phyloP scores from a whole-genome alignment of 2,888 invertebrate species.

The Tuta absoluta region DNA sequence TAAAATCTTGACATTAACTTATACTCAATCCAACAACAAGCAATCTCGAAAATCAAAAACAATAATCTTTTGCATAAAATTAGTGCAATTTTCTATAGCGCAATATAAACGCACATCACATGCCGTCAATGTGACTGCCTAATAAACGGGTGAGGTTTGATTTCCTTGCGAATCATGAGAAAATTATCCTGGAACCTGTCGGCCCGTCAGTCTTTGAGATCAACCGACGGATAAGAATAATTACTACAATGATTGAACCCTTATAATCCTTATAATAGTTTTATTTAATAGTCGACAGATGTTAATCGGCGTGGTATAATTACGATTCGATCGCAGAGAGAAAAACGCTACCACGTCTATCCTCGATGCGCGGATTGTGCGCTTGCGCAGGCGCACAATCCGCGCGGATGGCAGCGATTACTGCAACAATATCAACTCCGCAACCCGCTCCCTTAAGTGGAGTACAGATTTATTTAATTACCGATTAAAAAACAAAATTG shows the following conservation, averaged over 20 bases:
- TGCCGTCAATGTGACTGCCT: conserved; percentile 70
- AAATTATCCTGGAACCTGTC: conserved; percentile 69
- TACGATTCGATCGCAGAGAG: conserved; percentile 74
- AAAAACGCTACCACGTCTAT: conserved; percentile 65
- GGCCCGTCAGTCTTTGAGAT: conserved; percentile 69
- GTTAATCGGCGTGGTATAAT: conserved; percentile 78
- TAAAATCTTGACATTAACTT: not conserved
- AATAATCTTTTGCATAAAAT: conserved; percentile 13
- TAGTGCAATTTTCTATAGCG: not conserved
- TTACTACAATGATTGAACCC: conserved; percentile 81
- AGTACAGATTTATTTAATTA: conserved; percentile 20
- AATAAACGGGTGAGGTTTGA: conserved; percentile 75
- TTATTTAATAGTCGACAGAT: conserved; percentile 81
- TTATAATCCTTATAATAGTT: conserved; percentile 68
- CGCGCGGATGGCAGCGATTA: conserved; percentile 50
- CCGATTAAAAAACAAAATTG: conserved; percentile 15
- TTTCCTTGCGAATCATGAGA: conserved; percentile 78
- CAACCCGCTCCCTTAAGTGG: conserved; percentile 13
- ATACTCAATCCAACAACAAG: not conserved
- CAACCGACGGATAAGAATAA: conserved; percentile 81
- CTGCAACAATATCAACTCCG: conserved; percentile 43
- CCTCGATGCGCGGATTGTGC: conserved; percentile 34
- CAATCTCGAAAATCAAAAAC: not conserved
- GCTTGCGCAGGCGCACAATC: conserved; percentile 8
- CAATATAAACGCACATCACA: conserved; percentile 12